A percentile compares a stretch with the other conserved stretches of the same genome.
Conservation (phyloP, 2,113 vertebrate genomes). For the Garra rufa region DNA sequence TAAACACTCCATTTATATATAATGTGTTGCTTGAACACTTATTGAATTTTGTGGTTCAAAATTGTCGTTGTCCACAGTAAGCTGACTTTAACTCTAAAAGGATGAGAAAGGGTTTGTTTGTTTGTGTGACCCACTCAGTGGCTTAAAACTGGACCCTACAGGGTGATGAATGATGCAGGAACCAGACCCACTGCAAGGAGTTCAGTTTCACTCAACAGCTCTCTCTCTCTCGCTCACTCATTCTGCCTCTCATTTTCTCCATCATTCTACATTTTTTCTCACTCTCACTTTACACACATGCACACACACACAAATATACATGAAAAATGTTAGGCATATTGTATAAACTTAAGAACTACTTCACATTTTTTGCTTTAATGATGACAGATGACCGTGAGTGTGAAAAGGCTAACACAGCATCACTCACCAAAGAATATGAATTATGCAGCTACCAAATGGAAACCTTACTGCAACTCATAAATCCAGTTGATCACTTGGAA, state of each 20-base stretch:
- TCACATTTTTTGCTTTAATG: slow-evolving; percentile 67
- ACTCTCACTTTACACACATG: slow-evolving; percentile 16
- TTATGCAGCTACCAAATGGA: background rate
- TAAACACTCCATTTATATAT: background rate
- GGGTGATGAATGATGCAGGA: slow-evolving; percentile 55
- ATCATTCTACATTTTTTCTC: slow-evolving; percentile 21
- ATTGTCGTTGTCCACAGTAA: background rate
- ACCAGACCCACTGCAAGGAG: slow-evolving; percentile 65
- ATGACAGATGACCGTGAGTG: slow-evolving; percentile 67
- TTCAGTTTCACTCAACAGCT: slow-evolving; percentile 70
- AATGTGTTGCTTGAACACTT: background rate
- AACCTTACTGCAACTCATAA: slow-evolving; percentile 1
- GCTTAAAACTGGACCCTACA: slow-evolving; percentile 37
- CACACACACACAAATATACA: slow-evolving; percentile 2
- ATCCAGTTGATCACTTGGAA: background rate
- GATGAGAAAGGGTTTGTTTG: slow-evolving; percentile 21
- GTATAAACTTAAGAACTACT: background rate
- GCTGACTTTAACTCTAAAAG: background rate
- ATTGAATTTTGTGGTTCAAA: background rate
- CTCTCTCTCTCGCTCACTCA: slow-evolving; percentile 7
- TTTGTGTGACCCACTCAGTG: slow-evolving; percentile 11
- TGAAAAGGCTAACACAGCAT: slow-evolving; percentile 14
- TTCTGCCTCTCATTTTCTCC: slow-evolving; percentile 1
- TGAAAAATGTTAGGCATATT: slow-evolving; percentile 17
- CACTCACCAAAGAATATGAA: slow-evolving; percentile 6